Evolutionary conservation across 2,888 invertebrate species (phyloP).

Genomic region (Sympetrum striolatum): DNA sequence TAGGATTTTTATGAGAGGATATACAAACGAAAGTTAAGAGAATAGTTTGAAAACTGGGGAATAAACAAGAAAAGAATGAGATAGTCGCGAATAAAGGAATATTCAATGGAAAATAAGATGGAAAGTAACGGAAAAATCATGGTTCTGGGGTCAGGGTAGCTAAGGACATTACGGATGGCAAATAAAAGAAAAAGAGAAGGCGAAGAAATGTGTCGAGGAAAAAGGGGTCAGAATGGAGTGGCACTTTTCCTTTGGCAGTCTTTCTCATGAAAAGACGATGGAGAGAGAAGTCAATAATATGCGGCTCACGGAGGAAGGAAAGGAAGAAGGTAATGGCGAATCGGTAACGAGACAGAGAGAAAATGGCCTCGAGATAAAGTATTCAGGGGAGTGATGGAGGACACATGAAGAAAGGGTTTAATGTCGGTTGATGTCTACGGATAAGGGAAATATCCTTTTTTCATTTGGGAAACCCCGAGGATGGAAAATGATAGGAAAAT

Average conservation of each 20-base stretch:
- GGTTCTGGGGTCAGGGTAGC: background rate
- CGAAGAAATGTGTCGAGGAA: background rate
- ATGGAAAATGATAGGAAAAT: background rate
- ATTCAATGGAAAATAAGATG: no score
- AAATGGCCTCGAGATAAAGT: background rate
- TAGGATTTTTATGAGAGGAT: no score
- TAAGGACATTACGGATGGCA: background rate
- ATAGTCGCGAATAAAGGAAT: no score
- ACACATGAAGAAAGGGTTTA: background rate
- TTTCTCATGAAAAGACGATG: background rate
- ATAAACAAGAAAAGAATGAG: no score
- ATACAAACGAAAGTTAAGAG: no score
- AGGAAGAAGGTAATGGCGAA: background rate
- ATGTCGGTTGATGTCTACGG: background rate
- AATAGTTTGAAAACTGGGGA: no score
- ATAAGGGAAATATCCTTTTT: background rate
- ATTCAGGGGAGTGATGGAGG: background rate
- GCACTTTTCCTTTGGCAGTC: background rate
- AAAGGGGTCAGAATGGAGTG: background rate
- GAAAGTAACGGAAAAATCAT: no score
- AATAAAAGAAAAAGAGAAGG: background rate
- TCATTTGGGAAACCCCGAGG: background rate
- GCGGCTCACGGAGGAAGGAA: slow-evolving; percentile 2
- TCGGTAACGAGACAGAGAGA: slow-evolving; percentile 12
- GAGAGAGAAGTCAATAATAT: background rate